Evolutionary conservation across 2,888 invertebrate species (phyloP).

Genomic region (Bombylius major): DNA sequence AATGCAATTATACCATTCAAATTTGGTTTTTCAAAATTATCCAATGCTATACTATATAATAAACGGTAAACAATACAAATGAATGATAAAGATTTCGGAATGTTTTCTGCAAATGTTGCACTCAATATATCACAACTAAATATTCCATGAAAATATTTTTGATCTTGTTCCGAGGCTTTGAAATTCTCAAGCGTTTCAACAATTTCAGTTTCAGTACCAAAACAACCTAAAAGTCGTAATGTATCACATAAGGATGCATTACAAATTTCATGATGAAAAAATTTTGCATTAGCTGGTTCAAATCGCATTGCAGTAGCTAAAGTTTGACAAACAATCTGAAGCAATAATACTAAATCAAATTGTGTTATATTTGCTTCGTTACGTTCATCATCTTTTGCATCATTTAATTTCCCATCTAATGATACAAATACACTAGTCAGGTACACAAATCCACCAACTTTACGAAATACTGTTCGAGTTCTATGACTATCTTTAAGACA

Average conservation of each 20-base stretch:
- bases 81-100: conserved; percentile 68
- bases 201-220: conserved; percentile 43
- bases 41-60: conserved; percentile 89
- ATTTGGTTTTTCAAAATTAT: conserved; percentile 84
- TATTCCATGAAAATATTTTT: conserved; percentile 50
- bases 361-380: conserved; percentile 27
- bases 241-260: conserved; percentile 90
- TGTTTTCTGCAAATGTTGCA: conserved; percentile 46
- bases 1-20: conserved; percentile 49
- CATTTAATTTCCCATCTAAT: conserved; percentile 68
- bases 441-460: conserved; percentile 96
- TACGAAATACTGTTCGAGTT: conserved; percentile 90
- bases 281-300: conserved; percentile 97
- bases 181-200: conserved; percentile 35
- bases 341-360: conserved; percentile 58
- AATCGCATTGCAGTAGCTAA: conserved; percentile 96
- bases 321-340: conserved; percentile 86
- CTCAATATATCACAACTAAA: conserved; percentile 66
- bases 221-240: conserved; percentile 83
- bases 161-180: conserved; percentile 29
- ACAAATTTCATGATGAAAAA: conserved; percentile 94
- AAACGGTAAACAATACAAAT: conserved; percentile 76
- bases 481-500: conserved; percentile 93
- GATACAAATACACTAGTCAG: conserved; percentile 90
- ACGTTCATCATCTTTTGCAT: conserved; percentile 29